Evolutionary conservation across 2,797 vertebrate species (phyloP).

Genomic region (Thunnus albacares): DNA sequence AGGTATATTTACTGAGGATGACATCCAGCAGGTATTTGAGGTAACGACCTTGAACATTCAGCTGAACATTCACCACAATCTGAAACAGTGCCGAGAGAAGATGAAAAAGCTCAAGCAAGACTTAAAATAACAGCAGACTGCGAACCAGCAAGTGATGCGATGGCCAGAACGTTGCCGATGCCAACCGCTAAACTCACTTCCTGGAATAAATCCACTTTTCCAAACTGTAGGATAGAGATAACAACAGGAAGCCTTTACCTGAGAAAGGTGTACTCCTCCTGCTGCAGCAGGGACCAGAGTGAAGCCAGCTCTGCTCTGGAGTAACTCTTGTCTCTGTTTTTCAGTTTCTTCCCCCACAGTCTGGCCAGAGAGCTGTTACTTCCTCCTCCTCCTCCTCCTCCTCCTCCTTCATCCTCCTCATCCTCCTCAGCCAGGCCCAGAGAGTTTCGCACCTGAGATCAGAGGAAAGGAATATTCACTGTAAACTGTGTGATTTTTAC

Average conservation of each 20-base stretch:
- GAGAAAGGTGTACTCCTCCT: slow-evolving; percentile 96
- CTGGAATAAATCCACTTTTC: no score
- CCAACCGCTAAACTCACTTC: no score
- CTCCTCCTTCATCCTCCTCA: slow-evolving; percentile 68
- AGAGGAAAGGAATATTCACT: neutral
- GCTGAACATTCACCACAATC: no score
- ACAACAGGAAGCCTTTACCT: slow-evolving; percentile 58
- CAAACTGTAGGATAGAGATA: no score
- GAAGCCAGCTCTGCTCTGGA: slow-evolving; percentile 92
- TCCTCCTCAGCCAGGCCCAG: slow-evolving; percentile 88
- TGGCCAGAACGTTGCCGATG: no score
- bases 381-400: slow-evolving; percentile 50
- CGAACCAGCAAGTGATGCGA: no score
- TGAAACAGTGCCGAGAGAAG: no score
- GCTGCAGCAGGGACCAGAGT: slow-evolving; percentile 94
- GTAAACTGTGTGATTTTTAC: neutral
- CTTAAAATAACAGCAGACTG: no score
- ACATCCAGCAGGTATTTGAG: no score
- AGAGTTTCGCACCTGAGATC: slow-evolving; percentile 79
- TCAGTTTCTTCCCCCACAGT: slow-evolving; percentile 85
- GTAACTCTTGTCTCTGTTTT: slow-evolving; percentile 77
- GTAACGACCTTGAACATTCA: no score
- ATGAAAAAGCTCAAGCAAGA: no score
- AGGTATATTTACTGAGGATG: no score
- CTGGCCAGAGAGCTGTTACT: slow-evolving; percentile 82